These are phyloP conservation scores for Neoitamus cyanurus DNA, from an alignment of 2,888 invertebrate species.

Conservation along the genomic window DNA sequence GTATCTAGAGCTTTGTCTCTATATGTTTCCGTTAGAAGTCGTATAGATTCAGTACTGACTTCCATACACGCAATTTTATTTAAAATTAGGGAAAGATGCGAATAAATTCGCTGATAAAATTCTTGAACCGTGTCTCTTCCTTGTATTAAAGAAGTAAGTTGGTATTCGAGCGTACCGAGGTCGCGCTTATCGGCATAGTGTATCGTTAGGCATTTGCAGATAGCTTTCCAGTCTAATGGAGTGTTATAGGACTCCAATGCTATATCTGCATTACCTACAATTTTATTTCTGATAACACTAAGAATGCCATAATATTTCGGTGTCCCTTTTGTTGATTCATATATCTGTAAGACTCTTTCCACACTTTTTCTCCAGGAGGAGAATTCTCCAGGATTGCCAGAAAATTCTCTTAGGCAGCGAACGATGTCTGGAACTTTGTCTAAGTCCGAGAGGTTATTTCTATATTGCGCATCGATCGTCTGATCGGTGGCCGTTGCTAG, in stretches of 20 bases:
- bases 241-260: conserved; percentile 51
- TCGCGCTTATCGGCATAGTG: conserved; percentile 51
- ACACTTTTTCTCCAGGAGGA: conserved; percentile 49
- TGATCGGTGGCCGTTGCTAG: conserved; percentile 14
- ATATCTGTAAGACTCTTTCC: conserved; percentile 46
- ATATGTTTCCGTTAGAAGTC: conserved; percentile 50
- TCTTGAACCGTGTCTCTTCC: conserved; percentile 36
- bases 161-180: conserved; percentile 48
- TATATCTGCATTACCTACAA: conserved; percentile 47
- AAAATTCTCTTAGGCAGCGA: conserved; percentile 40
- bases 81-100: conserved; percentile 50
- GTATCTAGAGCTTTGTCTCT: conserved; percentile 54
- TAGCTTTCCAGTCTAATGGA: conserved; percentile 46
- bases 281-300: conserved; percentile 49
- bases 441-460: conserved; percentile 27
- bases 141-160: conserved; percentile 49
- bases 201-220: conserved; percentile 46
- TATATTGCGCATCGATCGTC: conserved; percentile 22
- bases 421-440: conserved; percentile 48
- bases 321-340: conserved; percentile 46
- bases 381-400: conserved; percentile 45
- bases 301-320: conserved; percentile 51
- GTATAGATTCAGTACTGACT: conserved; percentile 49
- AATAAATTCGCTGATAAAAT: conserved; percentile 50
- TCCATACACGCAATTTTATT: conserved; percentile 51